Percentiles rank a stretch among this genome's conserved stretches.
These are phyloP conservation scores for Mamestra configurata DNA, from an alignment of 1,140 invertebrate genomes.

Conservation along the genomic window DNA sequence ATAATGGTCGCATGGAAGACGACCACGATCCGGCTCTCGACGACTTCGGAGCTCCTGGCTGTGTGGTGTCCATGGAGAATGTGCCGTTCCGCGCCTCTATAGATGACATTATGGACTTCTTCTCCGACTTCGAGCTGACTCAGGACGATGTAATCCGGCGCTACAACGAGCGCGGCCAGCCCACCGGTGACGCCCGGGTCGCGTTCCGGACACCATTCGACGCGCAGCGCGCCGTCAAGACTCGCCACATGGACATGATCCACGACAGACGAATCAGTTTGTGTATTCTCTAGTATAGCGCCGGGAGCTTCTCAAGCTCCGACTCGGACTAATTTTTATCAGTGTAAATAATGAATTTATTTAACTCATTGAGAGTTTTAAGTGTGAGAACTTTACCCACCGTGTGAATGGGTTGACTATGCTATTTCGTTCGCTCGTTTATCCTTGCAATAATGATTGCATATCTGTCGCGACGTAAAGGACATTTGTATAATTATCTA, in stretches of 20 bases:
- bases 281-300: constrained; percentile 71
- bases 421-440: neutral
- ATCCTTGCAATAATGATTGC: constrained; percentile 28
- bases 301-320: neutral
- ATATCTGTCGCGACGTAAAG: constrained; percentile 9
- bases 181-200: constrained; percentile 96
- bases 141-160: constrained; percentile 94
- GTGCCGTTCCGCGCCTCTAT: constrained; percentile 95
- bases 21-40: constrained; percentile 83
- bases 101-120: constrained; percentile 96
- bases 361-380: neutral
- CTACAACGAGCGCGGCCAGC: constrained; percentile 94
- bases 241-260: constrained; percentile 76
- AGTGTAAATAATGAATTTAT: constrained; percentile 33
- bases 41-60: constrained; percentile 93
- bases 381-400: constrained; percentile 31
- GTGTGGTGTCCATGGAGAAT: constrained; percentile 94
- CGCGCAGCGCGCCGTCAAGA: constrained; percentile 92
- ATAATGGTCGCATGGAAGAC: constrained; percentile 65
- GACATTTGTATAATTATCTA: constrained; percentile 27
- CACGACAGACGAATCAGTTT: constrained; percentile 79
- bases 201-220: constrained; percentile 93
- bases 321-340: constrained; percentile 32
- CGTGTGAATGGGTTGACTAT: neutral
- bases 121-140: constrained; percentile 92